Evolutionary conservation across 2,113 vertebrate genomes (phyloP).

Genomic region (Hemiscyllium ocellatum): DNA sequence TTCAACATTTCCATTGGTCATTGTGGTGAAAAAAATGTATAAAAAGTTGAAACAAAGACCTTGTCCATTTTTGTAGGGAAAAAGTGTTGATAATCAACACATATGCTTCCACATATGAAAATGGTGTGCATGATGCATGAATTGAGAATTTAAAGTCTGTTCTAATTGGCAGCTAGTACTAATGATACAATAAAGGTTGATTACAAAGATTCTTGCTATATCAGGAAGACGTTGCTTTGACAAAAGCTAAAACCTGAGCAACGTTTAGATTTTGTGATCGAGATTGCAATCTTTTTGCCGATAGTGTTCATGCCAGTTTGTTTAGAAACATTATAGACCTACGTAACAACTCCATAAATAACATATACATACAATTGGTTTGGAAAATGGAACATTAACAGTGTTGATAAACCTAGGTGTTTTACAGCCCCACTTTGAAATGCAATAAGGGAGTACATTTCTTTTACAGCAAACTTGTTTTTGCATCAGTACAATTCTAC

Average conservation of each 20-base stretch:
- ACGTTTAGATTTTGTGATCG: not conserved
- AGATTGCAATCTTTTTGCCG: not conserved
- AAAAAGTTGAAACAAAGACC: not conserved
- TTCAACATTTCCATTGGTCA: too few species aligned
- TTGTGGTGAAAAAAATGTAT: too few species aligned
- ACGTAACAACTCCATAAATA: not conserved
- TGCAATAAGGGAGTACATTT: not conserved
- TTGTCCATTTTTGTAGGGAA: not conserved
- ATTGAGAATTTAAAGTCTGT: not conserved
- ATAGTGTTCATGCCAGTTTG: not conserved
- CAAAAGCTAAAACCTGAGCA: not conserved
- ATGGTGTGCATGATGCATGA: not conserved
- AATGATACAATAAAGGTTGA: not conserved
- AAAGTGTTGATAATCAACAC: not conserved
- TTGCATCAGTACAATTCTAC: not conserved
- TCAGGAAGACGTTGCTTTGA: not conserved
- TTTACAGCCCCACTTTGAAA: not conserved
- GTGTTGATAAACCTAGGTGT: not conserved
- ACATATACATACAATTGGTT: not conserved
- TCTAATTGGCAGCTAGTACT: not conserved
- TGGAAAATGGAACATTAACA: not conserved
- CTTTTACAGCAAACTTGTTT: not conserved
- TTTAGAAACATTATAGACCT: not conserved
- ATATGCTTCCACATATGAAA: conserved; percentile 7
- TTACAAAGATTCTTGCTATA: not conserved